Conservation (phyloP, 2,888 invertebrate species). For the Eupithecia vulgata region DNA sequence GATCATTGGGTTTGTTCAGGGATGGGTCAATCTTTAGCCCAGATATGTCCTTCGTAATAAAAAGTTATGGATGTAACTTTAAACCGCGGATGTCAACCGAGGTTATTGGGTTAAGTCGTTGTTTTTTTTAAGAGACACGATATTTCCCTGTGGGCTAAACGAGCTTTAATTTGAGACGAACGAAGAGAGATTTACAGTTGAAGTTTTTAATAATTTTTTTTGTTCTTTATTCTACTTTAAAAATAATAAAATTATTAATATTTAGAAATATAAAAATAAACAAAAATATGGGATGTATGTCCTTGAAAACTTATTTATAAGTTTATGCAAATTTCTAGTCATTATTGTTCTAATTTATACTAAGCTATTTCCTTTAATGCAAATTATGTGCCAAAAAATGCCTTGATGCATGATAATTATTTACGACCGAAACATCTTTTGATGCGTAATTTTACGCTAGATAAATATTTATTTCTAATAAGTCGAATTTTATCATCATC, state of each 20-base stretch:
- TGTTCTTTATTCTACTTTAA: background rate
- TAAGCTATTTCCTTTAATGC: background rate
- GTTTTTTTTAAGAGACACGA: background rate
- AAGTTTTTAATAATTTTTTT: background rate
- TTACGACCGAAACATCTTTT: background rate
- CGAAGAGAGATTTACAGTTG: background rate
- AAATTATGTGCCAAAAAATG: background rate
- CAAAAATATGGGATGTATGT: background rate
- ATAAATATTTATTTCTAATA: background rate
- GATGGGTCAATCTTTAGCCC: constrained; percentile 66
- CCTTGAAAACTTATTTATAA: background rate
- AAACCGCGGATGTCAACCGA: constrained; percentile 19
- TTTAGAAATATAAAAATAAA: too few relatives aligned
- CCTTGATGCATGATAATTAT: background rate
- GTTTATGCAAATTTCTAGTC: background rate
- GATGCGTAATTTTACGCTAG: background rate
- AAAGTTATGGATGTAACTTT: constrained; percentile 49
- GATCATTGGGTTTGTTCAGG: constrained; percentile 69
- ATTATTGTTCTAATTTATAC: background rate
- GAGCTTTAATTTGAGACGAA: background rate
- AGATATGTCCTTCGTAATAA: constrained; percentile 43
- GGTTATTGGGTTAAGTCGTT: constrained; percentile 9
- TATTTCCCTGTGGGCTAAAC: background rate
- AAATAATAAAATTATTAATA: background rate
- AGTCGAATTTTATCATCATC: too few relatives aligned